These are phyloP conservation scores for Atlantisia rogersi DNA, from an alignment of 2,113 vertebrate genomes.

Conservation along the genomic window DNA sequence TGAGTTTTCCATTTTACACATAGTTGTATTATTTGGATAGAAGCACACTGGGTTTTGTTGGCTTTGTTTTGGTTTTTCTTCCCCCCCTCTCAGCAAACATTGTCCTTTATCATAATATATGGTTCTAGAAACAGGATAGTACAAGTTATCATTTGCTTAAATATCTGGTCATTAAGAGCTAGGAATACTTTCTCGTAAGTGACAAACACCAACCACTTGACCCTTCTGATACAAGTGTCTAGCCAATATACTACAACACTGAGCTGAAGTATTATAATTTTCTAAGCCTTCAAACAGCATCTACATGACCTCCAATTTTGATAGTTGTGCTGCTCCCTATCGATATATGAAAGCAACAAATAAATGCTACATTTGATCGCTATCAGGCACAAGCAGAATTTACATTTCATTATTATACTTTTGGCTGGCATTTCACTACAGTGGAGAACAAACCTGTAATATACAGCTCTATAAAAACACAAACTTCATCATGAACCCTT, in stretches of 20 bases:
- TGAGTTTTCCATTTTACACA: neutral
- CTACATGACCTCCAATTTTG: neutral
- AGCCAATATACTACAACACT: neutral
- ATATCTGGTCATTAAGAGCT: neutral
- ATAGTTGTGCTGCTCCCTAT: neutral
- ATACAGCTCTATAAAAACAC: neutral
- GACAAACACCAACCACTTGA: neutral
- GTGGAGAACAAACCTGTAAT: neutral
- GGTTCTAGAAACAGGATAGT: neutral
- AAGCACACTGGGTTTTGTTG: neutral
- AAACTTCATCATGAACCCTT: neutral
- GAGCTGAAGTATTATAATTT: neutral
- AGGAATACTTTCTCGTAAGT: neutral
- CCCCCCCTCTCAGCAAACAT: neutral
- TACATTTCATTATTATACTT: neutral
- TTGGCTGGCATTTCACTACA: neutral
- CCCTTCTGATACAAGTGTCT: neutral
- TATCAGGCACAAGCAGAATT: neutral
- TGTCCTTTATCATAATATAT: neutral
- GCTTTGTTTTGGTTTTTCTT: too few relatives aligned
- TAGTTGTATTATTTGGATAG: neutral
- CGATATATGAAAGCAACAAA: neutral
- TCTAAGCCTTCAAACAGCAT: neutral
- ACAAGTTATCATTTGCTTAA: neutral
- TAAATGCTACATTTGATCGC: neutral